These are phyloP conservation scores for Caenorhabditis uteleia DNA, from an alignment of 2,888 invertebrate species.

Conservation along the genomic window DNA sequence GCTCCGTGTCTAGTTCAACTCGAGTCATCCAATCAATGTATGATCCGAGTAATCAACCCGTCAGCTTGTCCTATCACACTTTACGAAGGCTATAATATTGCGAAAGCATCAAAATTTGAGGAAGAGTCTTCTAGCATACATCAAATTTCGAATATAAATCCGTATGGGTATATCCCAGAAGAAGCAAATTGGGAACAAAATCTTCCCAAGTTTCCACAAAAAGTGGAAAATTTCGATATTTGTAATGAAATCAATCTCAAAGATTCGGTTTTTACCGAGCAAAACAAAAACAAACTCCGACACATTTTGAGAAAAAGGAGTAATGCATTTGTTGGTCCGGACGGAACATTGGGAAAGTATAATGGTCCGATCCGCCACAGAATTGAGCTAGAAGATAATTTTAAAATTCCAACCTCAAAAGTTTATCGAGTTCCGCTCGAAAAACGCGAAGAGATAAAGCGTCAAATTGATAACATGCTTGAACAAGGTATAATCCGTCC, in stretches of 20 bases:
- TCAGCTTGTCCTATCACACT: too few relatives aligned
- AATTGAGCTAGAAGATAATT: slow-evolving; percentile 6
- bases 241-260: not conserved
- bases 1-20: too few relatives aligned
- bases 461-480: slow-evolving; percentile 9
- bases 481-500: slow-evolving; percentile 13
- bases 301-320: slow-evolving; percentile 2
- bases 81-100: too few relatives aligned
- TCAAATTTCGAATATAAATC: too few relatives aligned
- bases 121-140: too few relatives aligned
- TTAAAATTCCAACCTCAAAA: not conserved
- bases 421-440: slow-evolving; percentile 11
- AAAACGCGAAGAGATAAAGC: slow-evolving; percentile 7
- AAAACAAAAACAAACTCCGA: slow-evolving; percentile 3
- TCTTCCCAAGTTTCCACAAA: too few relatives aligned
- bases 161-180: too few relatives aligned
- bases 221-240: too few relatives aligned
- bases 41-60: too few relatives aligned
- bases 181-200: too few relatives aligned
- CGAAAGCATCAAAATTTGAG: too few relatives aligned
- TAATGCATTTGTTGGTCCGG: slow-evolving; percentile 20
- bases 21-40: too few relatives aligned
- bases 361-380: slow-evolving; percentile 16
- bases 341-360: slow-evolving; percentile 22
- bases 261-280: not conserved